Evolutionary conservation across 2,888 invertebrate genomes (phyloP).

Genomic region (Brachynemurus nebulosus): DNA sequence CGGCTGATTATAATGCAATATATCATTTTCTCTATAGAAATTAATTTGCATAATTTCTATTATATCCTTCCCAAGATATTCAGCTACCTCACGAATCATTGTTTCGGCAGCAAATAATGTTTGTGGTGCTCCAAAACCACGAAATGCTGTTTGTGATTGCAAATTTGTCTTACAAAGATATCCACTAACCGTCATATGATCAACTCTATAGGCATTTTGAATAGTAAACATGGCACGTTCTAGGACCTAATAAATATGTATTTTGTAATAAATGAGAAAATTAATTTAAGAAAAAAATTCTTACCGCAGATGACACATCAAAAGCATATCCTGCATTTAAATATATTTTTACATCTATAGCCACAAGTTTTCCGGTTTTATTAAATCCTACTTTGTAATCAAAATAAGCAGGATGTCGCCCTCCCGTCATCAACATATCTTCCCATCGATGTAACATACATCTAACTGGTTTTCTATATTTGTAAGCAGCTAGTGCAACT

Average conservation of each 20-base stretch:
- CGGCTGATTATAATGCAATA: constrained; percentile 63
- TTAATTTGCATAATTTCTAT: constrained; percentile 56
- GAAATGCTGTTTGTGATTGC: constrained; percentile 84
- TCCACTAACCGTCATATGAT: constrained; percentile 54
- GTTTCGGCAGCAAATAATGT: constrained; percentile 77
- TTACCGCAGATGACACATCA: constrained; percentile 67
- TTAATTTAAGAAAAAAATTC: constrained; percentile 19
- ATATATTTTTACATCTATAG: constrained; percentile 57
- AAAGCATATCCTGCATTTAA: constrained; percentile 70
- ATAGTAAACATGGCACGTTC: constrained; percentile 74
- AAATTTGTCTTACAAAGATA: constrained; percentile 76
- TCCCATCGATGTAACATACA: constrained; percentile 87
- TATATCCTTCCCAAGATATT: constrained; percentile 46
- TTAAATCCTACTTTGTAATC: constrained; percentile 76
- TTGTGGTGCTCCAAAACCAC: constrained; percentile 86
- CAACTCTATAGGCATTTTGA: constrained; percentile 72
- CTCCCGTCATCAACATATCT: constrained; percentile 83
- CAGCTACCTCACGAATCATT: constrained; percentile 63
- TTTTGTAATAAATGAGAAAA: background rate
- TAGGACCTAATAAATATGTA: constrained; percentile 42
- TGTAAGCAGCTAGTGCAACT: constrained; percentile 68
- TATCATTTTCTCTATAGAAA: constrained; percentile 63
- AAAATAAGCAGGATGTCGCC: constrained; percentile 75
- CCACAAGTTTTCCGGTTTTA: constrained; percentile 59
- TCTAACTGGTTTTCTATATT: constrained; percentile 62